Evolutionary conservation across 2,888 invertebrate species (phyloP).

Genomic region (Drosophila mercatorum): DNA sequence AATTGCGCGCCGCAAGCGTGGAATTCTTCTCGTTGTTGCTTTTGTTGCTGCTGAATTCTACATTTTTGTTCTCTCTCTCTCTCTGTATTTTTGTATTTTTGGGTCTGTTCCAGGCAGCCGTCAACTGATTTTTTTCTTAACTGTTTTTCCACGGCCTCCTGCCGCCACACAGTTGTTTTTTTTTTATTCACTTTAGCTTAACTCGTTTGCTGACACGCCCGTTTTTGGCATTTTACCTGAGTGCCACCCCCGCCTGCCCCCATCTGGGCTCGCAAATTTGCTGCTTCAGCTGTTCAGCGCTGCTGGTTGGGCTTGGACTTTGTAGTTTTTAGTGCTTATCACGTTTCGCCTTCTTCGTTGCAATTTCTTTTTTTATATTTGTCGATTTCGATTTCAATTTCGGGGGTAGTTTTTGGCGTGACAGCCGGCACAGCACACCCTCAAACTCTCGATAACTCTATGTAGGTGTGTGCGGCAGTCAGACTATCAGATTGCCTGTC

Average conservation of each 20-base stretch:
- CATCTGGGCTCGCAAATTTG: conserved; percentile 16
- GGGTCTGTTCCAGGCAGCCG: conserved; percentile 27
- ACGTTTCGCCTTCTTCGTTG: conserved; percentile 34
- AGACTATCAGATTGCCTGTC: conserved; percentile 17
- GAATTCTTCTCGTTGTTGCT: conserved; percentile 47
- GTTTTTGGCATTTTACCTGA: conserved; percentile 40
- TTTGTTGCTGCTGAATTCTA: conserved; percentile 26
- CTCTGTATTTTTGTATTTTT: conserved; percentile 14
- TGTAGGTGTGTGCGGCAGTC: conserved; percentile 29
- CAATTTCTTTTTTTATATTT: conserved; percentile 48
- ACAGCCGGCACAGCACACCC: conserved; percentile 66
- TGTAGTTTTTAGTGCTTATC: conserved; percentile 32
- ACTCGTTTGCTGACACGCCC: conserved; percentile 46
- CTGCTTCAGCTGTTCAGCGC: conserved; percentile 37
- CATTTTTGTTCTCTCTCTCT: not conserved
- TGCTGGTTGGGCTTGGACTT: not conserved
- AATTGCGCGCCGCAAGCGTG: conserved; percentile 72
- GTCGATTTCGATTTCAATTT: conserved; percentile 57
- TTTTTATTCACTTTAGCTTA: not conserved
- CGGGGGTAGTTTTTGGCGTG: conserved; percentile 71
- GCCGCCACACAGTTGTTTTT: conserved; percentile 47
- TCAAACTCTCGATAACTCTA: conserved; percentile 52
- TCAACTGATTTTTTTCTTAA: conserved; percentile 31
- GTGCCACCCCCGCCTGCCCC: not conserved
- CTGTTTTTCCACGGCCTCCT: conserved; percentile 55